Evolutionary conservation across 1,140 invertebrate genomes (phyloP).

Genomic region (Drosophila aff.): DNA sequence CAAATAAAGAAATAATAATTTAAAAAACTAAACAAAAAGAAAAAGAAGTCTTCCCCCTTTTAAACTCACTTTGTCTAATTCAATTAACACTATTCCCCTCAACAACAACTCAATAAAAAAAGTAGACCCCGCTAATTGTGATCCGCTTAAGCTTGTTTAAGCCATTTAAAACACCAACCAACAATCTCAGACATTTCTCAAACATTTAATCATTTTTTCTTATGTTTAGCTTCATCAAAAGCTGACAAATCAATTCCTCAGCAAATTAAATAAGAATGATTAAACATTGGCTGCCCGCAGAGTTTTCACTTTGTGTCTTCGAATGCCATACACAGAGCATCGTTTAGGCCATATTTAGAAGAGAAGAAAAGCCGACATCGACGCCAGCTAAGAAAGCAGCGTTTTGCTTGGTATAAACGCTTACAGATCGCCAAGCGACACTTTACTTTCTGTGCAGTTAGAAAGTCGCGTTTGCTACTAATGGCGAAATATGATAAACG

Average conservation of each 20-base stretch:
- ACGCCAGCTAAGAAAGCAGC: constrained; percentile 35
- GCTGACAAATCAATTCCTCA: constrained; percentile 45
- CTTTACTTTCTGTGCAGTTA: constrained; percentile 67
- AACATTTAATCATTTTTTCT: constrained; percentile 21
- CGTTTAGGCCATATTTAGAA: constrained; percentile 56
- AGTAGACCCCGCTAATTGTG: constrained; percentile 15
- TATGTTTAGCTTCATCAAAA: constrained; percentile 14
- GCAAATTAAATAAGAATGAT: constrained; percentile 46
- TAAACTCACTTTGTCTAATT: neutral
- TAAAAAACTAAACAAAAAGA: too few relatives aligned
- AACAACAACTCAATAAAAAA: constrained; percentile 7
- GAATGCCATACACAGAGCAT: constrained; percentile 38
- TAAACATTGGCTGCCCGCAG: constrained; percentile 1
- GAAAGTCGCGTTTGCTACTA: constrained; percentile 66
- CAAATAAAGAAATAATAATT: too few relatives aligned
- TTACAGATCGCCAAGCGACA: constrained; percentile 64
- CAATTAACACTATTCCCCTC: neutral
- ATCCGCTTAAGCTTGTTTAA: constrained; percentile 33
- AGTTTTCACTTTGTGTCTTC: constrained; percentile 45
- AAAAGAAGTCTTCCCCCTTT: too few relatives aligned
- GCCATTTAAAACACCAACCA: constrained; percentile 22
- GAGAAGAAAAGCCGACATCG: constrained; percentile 25
- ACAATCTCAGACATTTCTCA: constrained; percentile 21
- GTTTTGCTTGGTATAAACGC: constrained; percentile 49
- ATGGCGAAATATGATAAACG: constrained; percentile 70